A percentile compares a stretch with the other conserved stretches of the same genome.
phyloP scores from a whole-genome alignment of 2,888 invertebrate genomes.

The Drosophila ezoana region DNA sequence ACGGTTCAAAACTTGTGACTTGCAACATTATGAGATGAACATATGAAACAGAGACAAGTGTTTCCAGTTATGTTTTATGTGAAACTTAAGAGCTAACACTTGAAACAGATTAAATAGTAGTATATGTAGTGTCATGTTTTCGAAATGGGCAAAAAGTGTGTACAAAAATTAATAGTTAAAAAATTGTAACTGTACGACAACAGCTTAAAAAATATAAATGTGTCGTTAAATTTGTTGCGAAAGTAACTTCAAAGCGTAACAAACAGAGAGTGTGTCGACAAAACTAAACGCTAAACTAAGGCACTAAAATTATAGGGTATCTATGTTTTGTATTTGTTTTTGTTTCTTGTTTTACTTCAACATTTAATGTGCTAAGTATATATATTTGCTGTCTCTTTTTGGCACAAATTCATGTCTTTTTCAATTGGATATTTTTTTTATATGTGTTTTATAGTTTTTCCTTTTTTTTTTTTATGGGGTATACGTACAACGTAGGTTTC shows the following conservation, averaged over 20 bases:
- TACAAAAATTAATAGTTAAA: constrained; percentile 51
- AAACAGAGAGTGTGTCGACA: constrained; percentile 61
- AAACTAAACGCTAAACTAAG: constrained; percentile 57
- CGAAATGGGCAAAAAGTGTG: constrained; percentile 37
- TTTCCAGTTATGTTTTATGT: constrained; percentile 27
- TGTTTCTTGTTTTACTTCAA: constrained; percentile 54
- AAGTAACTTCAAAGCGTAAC: constrained; percentile 60
- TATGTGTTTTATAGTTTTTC: constrained; percentile 12
- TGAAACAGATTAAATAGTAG: constrained; percentile 51
- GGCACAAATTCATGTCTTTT: constrained; percentile 75
- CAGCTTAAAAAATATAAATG: constrained; percentile 37
- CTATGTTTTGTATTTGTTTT: constrained; percentile 12
- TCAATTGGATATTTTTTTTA: constrained; percentile 19
- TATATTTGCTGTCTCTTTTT: constrained; percentile 58
- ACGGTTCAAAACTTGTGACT: constrained; percentile 67
- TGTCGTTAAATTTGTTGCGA: constrained; percentile 42
- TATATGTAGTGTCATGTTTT: constrained; percentile 44
- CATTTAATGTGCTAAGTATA: constrained; percentile 65
- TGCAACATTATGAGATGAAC: constrained; percentile 75
- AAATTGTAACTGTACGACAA: constrained; percentile 45
- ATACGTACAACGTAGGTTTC: constrained; percentile 74
- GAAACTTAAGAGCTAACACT: constrained; percentile 58
- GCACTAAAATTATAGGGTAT: constrained; percentile 51
- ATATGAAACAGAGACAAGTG: constrained; percentile 74
- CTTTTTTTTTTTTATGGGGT: constrained; percentile 13